Base-by-base conservation (phyloP, 1,140 invertebrate species). In the Microplitis demolitor region DNA sequence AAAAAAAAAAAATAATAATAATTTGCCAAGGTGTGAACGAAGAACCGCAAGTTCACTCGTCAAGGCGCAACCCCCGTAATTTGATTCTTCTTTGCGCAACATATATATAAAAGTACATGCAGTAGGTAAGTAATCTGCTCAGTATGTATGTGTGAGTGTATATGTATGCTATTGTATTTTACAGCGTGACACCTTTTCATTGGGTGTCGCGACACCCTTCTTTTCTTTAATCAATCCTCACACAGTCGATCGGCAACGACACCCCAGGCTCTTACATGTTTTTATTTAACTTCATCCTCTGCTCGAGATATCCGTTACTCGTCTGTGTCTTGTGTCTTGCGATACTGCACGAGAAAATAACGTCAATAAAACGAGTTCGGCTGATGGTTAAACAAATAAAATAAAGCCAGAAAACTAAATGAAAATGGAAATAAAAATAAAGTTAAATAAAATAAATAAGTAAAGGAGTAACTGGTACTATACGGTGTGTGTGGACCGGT, bases 1-100 rank as follows among this genome's bases (percentile, higher is more conserved):
- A 24, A 24, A 58, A 58, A 5, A 24, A 31, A 33, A 58, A 24
- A 58, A 58, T 31, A 58, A 31, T 58, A 58, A 58, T 31, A 58
- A 31, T 58, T 58, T 58, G 56, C 56, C 56, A 31, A 58, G 56
- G 56, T 58, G 56, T 58, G 56, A 58, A 58, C 16, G 56, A 58
- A 58, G 56, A 58, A 58, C 56, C 56, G 56, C 56, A 58, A 58
- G 56, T 58, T 58, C 56, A 58, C 24, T 58, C 14, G 14, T 58
- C 3, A 31, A 31, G 16, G 56, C 24, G 9, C 14, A 58, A 58
- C 56, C 56, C 56, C 16, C 8, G 56, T 58, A 58, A 58, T 58
- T 58, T 58, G 56, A 58, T 31, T 16, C 56, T 31, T 24, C 56
- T 31, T 58, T 16, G 9, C 56, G 24, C 56, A 24, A 31, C 24